Evolutionary conservation across 2,888 invertebrate species (phyloP).

Genomic region (Biston betularia): DNA sequence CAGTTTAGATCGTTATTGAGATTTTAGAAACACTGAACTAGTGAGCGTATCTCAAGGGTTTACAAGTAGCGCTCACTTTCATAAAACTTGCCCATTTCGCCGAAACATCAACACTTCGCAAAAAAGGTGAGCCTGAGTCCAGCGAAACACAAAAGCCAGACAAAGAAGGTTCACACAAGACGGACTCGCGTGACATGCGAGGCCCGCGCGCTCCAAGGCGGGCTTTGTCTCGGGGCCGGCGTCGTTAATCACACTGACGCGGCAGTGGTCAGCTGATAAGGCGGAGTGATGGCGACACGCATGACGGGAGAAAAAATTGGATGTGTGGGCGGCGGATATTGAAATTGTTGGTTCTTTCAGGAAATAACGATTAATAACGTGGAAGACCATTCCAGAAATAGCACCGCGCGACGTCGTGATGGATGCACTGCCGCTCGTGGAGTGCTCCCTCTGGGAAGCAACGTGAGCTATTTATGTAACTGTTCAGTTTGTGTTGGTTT

Average conservation of each 20-base stretch:
- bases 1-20: background rate
- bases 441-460: background rate
- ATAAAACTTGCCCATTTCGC: background rate
- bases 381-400: background rate
- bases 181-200: conserved; percentile 52
- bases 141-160: conserved; percentile 53
- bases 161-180: conserved; percentile 58
- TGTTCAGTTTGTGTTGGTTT: too few species aligned
- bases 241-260: conserved; percentile 68
- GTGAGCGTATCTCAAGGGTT: background rate
- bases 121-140: conserved; percentile 16
- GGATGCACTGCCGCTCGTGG: background rate
- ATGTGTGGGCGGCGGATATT: conserved; percentile 36
- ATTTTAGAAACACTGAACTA: background rate
- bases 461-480: too few species aligned
- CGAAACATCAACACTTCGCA: conserved; percentile 25
- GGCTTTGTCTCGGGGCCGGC: conserved; percentile 60
- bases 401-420: background rate
- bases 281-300: conserved; percentile 48
- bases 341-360: conserved; percentile 20
- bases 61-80: background rate
- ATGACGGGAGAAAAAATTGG: conserved; percentile 31
- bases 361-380: conserved; percentile 6
- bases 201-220: conserved; percentile 51
- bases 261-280: conserved; percentile 64